Conservation (phyloP, 2,797 vertebrate species). For the Antrozous pallidus region DNA sequence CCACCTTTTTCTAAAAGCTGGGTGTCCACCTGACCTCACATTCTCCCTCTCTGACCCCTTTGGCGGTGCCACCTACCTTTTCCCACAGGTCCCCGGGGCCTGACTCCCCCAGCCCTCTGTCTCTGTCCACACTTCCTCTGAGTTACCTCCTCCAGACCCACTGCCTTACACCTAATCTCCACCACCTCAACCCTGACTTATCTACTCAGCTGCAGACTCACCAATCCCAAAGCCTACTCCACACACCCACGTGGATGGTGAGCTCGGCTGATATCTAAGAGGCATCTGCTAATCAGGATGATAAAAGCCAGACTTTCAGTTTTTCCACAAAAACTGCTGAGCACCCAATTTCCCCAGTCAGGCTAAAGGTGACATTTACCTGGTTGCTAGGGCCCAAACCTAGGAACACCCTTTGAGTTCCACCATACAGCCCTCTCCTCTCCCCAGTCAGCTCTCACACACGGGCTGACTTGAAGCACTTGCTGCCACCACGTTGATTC, state of each 20-base stretch:
- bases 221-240: background rate
- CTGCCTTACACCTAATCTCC: background rate
- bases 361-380: background rate
- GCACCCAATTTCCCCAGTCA: background rate
- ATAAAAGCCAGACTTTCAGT: background rate
- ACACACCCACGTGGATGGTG: background rate
- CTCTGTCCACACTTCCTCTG: background rate
- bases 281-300: background rate
- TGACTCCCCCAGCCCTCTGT: background rate
- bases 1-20: background rate
- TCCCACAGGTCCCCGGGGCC: background rate
- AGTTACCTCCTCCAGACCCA: background rate
- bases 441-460: background rate
- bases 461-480: background rate
- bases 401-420: background rate
- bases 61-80: background rate
- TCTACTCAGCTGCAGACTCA: background rate
- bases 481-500: fast-evolving
- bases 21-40: background rate
- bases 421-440: background rate
- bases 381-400: background rate
- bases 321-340: background rate
- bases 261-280: background rate
- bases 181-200: background rate
- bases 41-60: background rate